phyloP scores from a whole-genome alignment of 1,140 invertebrate species.

The Drosophila lini region DNA sequence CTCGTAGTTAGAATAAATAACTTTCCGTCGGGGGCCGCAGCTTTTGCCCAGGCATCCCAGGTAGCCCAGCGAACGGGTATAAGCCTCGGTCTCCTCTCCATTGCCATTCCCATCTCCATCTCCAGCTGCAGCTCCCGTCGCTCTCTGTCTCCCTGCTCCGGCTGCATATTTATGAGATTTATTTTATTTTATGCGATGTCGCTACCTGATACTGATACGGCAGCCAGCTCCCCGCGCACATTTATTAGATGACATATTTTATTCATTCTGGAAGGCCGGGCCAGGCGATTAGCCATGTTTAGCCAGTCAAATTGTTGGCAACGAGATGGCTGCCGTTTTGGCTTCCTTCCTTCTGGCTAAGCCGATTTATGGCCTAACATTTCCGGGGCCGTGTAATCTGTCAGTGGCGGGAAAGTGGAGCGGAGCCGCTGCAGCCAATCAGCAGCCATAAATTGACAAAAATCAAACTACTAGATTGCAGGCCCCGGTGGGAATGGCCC shows the following conservation, averaged over 20 bases:
- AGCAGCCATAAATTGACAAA: constrained; percentile 49
- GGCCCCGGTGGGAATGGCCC: constrained; percentile 21
- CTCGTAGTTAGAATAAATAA: constrained; percentile 75
- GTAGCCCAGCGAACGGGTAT: constrained; percentile 17
- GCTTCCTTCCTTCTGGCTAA: constrained; percentile 41
- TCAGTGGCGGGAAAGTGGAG: constrained; percentile 20
- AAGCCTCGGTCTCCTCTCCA: neutral
- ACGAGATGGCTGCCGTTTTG: constrained; percentile 13
- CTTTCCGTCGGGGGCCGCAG: constrained; percentile 37
- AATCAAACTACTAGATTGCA: constrained; percentile 43
- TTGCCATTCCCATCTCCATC: neutral
- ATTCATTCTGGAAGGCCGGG: constrained; percentile 43
- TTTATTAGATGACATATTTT: constrained; percentile 66
- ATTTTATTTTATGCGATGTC: constrained; percentile 78
- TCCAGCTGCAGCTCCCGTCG: constrained; percentile 1
- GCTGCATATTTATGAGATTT: constrained; percentile 81
- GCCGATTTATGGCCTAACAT: constrained; percentile 55
- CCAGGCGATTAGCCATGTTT: constrained; percentile 47
- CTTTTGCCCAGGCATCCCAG: constrained; percentile 57
- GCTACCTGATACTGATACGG: constrained; percentile 63
- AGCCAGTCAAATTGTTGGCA: constrained; percentile 64
- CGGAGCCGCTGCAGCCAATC: constrained; percentile 14
- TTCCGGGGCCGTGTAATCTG: constrained; percentile 46
- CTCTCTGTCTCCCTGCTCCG: neutral
- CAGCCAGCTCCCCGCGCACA: constrained; percentile 22